These are phyloP conservation scores for Bovichtus diacanthus DNA, from an alignment of 2,797 vertebrate species.

Conservation along the genomic window DNA sequence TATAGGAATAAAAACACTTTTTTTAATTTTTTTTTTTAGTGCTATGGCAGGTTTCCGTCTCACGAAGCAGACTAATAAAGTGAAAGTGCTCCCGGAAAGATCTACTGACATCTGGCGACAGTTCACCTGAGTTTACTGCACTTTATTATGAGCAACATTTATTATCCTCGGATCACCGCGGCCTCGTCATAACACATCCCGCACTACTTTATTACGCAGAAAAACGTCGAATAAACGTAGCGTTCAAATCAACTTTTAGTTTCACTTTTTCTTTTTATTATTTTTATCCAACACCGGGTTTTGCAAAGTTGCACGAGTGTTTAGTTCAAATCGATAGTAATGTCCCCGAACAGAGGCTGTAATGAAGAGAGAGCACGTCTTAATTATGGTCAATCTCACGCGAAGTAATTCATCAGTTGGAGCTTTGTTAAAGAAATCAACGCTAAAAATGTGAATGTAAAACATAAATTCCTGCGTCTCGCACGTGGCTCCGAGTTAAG, in stretches of 20 bases:
- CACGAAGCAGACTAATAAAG: background rate
- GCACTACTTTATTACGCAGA: background rate
- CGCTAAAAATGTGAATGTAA: background rate
- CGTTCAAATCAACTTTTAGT: too few relatives aligned
- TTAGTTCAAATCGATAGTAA: background rate
- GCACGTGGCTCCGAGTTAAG: background rate
- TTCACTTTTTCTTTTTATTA: background rate
- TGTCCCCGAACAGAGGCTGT: background rate
- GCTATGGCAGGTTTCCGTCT: background rate
- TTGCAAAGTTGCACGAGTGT: background rate
- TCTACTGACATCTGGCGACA: slow-evolving; percentile 66
- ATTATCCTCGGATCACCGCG: background rate
- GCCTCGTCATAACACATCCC: too few relatives aligned
- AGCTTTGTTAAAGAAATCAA: background rate
- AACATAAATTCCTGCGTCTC: background rate
- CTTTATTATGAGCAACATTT: background rate
- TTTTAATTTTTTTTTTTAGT: background rate
- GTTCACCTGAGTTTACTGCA: background rate
- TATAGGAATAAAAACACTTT: background rate
- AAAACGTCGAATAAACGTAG: background rate
- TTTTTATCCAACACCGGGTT: background rate
- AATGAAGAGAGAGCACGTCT: background rate
- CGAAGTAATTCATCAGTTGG: background rate
- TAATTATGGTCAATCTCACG: background rate
- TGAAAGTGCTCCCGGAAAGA: background rate